phyloP scores from a whole-genome alignment of 2,888 invertebrate species.

The Drosophila bunnanda region DNA sequence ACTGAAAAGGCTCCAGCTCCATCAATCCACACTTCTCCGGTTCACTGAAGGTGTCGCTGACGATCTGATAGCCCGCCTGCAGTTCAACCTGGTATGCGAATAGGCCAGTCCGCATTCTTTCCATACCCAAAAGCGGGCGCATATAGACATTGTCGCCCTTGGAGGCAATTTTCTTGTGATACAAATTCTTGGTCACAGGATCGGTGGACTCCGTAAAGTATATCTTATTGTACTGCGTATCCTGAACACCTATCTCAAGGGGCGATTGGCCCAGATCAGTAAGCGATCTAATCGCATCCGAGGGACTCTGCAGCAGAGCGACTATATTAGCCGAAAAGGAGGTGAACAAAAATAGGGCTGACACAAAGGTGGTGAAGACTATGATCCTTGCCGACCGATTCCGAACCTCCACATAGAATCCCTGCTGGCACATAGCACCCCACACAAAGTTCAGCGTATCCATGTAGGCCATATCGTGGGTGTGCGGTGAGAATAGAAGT shows the following conservation, averaged over 20 bases:
- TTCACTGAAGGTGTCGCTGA: conserved; percentile 87
- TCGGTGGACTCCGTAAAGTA: conserved; percentile 87
- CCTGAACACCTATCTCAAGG: conserved; percentile 86
- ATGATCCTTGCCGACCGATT: conserved; percentile 86
- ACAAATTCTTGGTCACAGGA: conserved; percentile 86
- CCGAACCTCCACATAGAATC: conserved; percentile 85
- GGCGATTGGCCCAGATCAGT: conserved; percentile 86
- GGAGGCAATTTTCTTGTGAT: conserved; percentile 86
- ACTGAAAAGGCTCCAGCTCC: conserved; percentile 87
- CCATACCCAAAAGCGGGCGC: conserved; percentile 86
- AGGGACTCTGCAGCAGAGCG: conserved; percentile 87
- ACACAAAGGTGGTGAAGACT: conserved; percentile 86
- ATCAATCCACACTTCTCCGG: conserved; percentile 87
- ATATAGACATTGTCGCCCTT: conserved; percentile 86
- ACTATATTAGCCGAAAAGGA: conserved; percentile 89
- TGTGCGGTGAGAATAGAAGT: conserved; percentile 72
- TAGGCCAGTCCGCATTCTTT: conserved; percentile 86
- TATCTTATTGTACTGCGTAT: conserved; percentile 87
- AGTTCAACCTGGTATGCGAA: conserved; percentile 88
- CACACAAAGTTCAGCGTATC: conserved; percentile 86
- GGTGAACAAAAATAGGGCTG: conserved; percentile 87
- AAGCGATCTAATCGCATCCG: conserved; percentile 86
- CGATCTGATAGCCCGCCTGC: conserved; percentile 87
- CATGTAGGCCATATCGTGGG: conserved; percentile 72
- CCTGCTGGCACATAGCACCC: conserved; percentile 88